Conservation (phyloP, 1,140 invertebrate species). For the Odontomachus brunneus region DNA sequence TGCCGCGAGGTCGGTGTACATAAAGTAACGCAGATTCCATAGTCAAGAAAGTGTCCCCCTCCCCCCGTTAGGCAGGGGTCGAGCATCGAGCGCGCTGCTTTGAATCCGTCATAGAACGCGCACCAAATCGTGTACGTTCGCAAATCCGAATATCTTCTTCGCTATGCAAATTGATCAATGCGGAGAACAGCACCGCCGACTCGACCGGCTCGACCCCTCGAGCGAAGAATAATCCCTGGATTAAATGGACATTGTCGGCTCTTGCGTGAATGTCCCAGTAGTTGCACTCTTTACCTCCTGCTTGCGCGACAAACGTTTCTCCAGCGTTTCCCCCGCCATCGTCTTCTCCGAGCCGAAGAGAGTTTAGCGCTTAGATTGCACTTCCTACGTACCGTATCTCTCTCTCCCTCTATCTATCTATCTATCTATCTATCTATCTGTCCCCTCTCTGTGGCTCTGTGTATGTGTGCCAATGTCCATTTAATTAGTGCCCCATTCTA, state of each 20-base stretch:
- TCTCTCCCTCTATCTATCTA: not conserved
- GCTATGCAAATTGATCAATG: constrained; percentile 4
- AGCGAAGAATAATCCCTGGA: constrained; percentile 77
- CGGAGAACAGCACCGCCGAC: constrained; percentile 32
- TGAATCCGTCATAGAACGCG: not conserved
- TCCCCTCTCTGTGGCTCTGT: no score
- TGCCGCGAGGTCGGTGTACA: constrained; percentile 72
- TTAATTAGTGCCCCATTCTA: constrained; percentile 83
- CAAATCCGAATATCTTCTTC: not conserved
- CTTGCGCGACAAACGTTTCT: constrained; percentile 70
- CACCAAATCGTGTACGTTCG: not conserved
- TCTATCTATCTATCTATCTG: no score
- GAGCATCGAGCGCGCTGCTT: constrained; percentile 23
- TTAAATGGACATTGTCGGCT: constrained; percentile 85
- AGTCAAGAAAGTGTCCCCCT: constrained; percentile 58
- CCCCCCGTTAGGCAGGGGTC: constrained; percentile 49
- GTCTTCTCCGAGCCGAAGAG: constrained; percentile 42
- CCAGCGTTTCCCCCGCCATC: constrained; percentile 21
- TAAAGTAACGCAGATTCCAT: constrained; percentile 71
- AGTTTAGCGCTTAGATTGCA: constrained; percentile 73
- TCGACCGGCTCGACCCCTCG: constrained; percentile 73
- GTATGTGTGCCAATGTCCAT: constrained; percentile 82
- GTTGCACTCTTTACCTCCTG: constrained; percentile 70
- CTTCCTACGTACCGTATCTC: constrained; percentile 75
- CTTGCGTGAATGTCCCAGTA: constrained; percentile 69